Evolutionary conservation across 2,797 vertebrate species (phyloP).

Genomic region (Pangasius djambal): DNA sequence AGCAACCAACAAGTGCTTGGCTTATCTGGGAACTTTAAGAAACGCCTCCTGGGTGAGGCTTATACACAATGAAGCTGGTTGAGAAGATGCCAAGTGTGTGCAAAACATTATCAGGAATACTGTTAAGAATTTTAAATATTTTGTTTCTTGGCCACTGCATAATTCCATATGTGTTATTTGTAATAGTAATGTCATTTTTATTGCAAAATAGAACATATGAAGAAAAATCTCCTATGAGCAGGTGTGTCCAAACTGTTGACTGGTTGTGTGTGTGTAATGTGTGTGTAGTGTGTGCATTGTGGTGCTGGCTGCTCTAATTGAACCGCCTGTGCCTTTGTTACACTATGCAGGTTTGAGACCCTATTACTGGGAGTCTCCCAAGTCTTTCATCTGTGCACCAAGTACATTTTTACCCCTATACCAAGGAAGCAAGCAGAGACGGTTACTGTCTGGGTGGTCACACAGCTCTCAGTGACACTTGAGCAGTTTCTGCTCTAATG

Average conservation of each 20-base stretch:
- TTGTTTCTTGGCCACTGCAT: not conserved
- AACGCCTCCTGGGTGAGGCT: not conserved
- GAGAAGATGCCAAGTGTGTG: not conserved
- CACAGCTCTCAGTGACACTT: not conserved
- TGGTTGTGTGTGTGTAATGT: not conserved
- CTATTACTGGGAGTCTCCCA: slow-evolving; percentile 69
- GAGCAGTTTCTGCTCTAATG: not conserved
- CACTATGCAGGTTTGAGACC: slow-evolving; percentile 66
- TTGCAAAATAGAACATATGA: not conserved
- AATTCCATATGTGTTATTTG: not conserved
- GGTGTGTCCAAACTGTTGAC: not conserved
- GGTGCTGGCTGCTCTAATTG: slow-evolving; percentile 56
- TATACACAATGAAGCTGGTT: not conserved
- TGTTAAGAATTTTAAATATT: not conserved
- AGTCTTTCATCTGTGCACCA: slow-evolving; percentile 20
- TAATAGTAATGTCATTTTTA: not conserved
- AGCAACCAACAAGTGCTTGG: not conserved
- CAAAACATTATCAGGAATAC: not conserved
- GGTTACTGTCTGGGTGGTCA: slow-evolving; percentile 5
- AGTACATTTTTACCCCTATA: slow-evolving; percentile 1
- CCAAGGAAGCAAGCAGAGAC: slow-evolving; percentile 41
- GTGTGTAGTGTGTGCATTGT: slow-evolving; percentile 29
- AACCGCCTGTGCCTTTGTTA: slow-evolving; percentile 74
- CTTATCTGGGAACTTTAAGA: not conserved
- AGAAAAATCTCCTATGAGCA: not conserved